Evolutionary conservation across 2,888 invertebrate genomes (phyloP), one percentile per base, ranked within the genome.

Genomic region (Drosophila quinaria): DNA sequence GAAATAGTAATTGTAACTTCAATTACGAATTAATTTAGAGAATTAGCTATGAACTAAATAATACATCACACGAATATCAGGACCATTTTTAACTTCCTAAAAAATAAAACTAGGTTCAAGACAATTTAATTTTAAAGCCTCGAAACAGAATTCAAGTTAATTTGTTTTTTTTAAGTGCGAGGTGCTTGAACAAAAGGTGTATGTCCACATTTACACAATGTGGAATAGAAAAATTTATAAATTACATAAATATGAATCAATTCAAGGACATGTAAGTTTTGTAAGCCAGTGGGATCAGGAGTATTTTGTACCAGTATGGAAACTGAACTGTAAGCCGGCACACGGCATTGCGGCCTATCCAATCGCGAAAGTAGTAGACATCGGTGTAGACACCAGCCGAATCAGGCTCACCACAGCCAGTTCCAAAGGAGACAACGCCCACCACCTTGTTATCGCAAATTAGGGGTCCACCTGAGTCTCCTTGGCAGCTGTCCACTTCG

Each of bases 381-480:
- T 90, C 75, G 5, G 80, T 69, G n/a, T 90, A 90, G 4, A 87
- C 47, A 0, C 82, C 79, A 0, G 80, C 74, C 3, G 60, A 64
- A 1, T 60, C 17, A 0, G 31, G 59, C 3, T 61, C 15, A 0
- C 79, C 87, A 37, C 90, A 89, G 4, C 85, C 80, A 2, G 10
- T 44, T 1, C 91, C 90, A 46, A 29, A 88, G 0, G 90, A 91
- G 3, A 90, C 88, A 9, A 90, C n/a, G 13, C 91, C 90, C 1
- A 74, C 39, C 4, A 82, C 37, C 13, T 33, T 46, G 25, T 60
- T 61, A 0, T 72, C 17, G 37, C 85, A 83, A 1, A 90, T 61
- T 0, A 90, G 42, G 0, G 90, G 90, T 0, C 90, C 90, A 1
- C 90, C 90, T 0, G 90, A 90, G 49, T 90, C 90, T 0, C 91